Percentiles rank a stretch among this genome's conserved stretches.
Evolutionary conservation across 2,113 vertebrate species (phyloP).

Genomic region (Paradoxurus hermaphroditus): DNA sequence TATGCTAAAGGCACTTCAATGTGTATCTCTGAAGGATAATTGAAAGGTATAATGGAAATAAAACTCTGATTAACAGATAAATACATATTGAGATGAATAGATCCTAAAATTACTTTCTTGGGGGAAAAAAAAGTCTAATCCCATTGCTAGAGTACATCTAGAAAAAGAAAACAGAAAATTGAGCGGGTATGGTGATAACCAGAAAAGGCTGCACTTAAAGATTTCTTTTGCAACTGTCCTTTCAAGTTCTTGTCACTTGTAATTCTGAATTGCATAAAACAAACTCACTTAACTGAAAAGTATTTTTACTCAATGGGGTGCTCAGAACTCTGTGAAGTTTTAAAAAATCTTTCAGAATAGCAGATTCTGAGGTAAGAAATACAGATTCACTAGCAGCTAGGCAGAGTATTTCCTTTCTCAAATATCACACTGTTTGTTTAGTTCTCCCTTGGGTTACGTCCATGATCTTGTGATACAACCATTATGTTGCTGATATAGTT

Average conservation of each 20-base stretch:
- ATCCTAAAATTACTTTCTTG: neutral
- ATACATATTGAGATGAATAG: neutral
- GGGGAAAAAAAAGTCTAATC: neutral
- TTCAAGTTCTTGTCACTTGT: neutral
- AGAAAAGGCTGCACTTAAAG: neutral
- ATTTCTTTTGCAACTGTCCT: neutral
- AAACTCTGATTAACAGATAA: conserved; percentile 1
- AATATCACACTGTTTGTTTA: neutral
- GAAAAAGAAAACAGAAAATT: neutral
- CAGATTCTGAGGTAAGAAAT: conserved; percentile 11
- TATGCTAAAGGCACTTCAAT: neutral
- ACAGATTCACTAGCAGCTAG: neutral
- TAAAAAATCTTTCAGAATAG: conserved; percentile 2
- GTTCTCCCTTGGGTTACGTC: neutral
- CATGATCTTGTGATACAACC: neutral
- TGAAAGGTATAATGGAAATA: neutral
- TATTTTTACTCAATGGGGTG: neutral
- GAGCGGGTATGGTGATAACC: neutral
- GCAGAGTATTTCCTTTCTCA: neutral
- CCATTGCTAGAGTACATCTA: neutral
- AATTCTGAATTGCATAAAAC: neutral
- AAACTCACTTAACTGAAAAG: neutral
- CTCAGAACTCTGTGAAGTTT: neutral
- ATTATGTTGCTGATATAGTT: neutral
- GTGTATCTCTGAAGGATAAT: neutral